Evolutionary conservation across 2,888 invertebrate species (phyloP).

Genomic region (Dasysyrphus albostriatus): DNA sequence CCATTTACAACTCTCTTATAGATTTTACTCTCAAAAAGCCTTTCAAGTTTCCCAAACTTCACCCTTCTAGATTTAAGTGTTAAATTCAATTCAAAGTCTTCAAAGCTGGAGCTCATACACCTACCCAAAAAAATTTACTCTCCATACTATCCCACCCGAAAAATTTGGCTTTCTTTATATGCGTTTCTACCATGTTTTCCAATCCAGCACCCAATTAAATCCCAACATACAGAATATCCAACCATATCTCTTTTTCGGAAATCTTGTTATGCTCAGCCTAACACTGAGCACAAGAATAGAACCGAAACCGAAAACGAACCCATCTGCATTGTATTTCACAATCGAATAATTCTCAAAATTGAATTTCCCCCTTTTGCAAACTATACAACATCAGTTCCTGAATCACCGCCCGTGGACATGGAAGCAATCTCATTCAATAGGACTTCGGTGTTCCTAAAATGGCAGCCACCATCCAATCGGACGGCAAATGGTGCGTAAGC

Average conservation of each 20-base stretch:
- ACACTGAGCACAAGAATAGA: conserved; percentile 33
- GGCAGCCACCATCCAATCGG: conserved; percentile 91
- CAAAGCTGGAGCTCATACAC: neutral
- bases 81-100: conserved; percentile 42
- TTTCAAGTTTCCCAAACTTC: neutral
- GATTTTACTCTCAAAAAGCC: neutral
- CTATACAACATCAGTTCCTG: conserved; percentile 87
- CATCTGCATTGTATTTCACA: conserved; percentile 79
- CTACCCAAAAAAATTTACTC: neutral
- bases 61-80: neutral
- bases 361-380: conserved; percentile 52
- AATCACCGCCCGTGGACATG: conserved; percentile 92
- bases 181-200: conserved; percentile 25
- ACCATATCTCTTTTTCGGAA: conserved; percentile 33
- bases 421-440: conserved; percentile 92
- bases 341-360: conserved; percentile 73
- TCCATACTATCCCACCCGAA: neutral
- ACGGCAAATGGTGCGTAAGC: conserved; percentile 89
- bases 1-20: neutral
- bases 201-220: conserved; percentile 55
- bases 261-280: conserved; percentile 76
- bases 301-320: neutral
- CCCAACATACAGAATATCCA: conserved; percentile 38
- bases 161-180: neutral
- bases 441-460: conserved; percentile 91